These are phyloP conservation scores for Nannoperca obscura DNA, from an alignment of 2,797 vertebrate genomes.

Conservation along the genomic window DNA sequence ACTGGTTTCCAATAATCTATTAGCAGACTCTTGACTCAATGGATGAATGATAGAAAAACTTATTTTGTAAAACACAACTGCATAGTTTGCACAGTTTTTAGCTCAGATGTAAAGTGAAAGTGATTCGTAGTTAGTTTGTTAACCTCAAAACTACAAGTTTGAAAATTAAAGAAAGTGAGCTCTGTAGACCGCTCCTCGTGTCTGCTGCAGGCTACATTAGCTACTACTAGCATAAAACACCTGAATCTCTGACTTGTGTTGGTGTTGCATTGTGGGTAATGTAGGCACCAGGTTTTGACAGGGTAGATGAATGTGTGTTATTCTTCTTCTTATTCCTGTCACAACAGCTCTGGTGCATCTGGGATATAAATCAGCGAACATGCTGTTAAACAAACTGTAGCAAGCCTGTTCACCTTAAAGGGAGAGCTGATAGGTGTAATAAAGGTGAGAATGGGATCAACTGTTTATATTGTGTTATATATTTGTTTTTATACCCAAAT, in stretches of 20 bases:
- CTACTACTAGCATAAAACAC: too few species aligned
- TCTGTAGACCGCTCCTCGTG: too few species aligned
- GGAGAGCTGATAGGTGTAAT: slow-evolving; percentile 33
- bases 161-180: too few species aligned
- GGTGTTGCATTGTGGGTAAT: slow-evolving; percentile 23
- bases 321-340: slow-evolving; percentile 11
- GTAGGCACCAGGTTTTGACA: background rate
- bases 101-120: background rate
- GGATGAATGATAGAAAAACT: background rate
- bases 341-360: slow-evolving; percentile 15
- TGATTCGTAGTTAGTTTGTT: background rate
- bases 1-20: background rate
- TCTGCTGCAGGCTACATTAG: too few species aligned
- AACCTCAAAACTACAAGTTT: too few species aligned
- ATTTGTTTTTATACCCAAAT: slow-evolving; percentile 28
- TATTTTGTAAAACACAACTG: background rate
- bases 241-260: background rate
- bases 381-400: slow-evolving; percentile 1
- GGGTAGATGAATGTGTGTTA: background rate
- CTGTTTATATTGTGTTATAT: slow-evolving; percentile 24
- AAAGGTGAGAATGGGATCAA: slow-evolving; percentile 49
- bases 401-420: slow-evolving; percentile 25
- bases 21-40: background rate
- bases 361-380: slow-evolving; percentile 28
- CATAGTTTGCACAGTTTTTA: background rate